Evolutionary conservation across 2,797 vertebrate species (phyloP), one percentile per base, ranked within the genome.

Genomic region (Leptoclinus maculatus): DNA sequence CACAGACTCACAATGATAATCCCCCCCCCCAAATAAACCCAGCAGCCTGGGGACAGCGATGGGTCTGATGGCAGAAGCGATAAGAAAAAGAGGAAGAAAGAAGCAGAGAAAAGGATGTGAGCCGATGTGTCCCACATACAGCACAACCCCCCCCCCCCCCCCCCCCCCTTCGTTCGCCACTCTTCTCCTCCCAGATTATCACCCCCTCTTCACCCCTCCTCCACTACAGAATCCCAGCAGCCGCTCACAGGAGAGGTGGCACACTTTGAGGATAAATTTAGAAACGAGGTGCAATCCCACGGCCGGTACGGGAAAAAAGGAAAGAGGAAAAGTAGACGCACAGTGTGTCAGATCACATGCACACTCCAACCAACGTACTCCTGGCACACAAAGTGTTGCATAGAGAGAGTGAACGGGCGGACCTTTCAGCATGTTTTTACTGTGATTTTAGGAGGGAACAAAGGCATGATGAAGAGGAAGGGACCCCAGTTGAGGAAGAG

Each of bases 171-270:
- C 94, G 91, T 93, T 92, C 91, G 57, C 47, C 69, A 80, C 80
- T 88, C 92, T 62, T 85, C 87, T 92, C 92, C 79, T 70, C 85
- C 65, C 74, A 87, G 68, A 70, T 80, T 25, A 23, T 57, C 7
- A 7, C 27, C 54, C 54, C 16, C 80, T 67, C 72, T 67, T 66
- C 76, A 69, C 66, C 76, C 84, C 64, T 32, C 65, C 83, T 70
- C 69, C 79, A 86, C 89, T 80, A 93, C 92, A 95, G 95, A 92
- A 95, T 97, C 95, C 92, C 90, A 96, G 94, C 92, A 95, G 94
- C 95, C 94, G 96, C 96, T 96, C 95, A 94, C 96, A 96, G 84
- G 97, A 97, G 96, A 97, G 96, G 95, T 97, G 97, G 95, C 96
- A 97, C 87, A 96, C 95, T 97, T 97, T 96, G 92, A 93, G 92